Percentiles rank a stretch among this genome's conserved stretches.
Evolutionary conservation across 2,888 invertebrate species (phyloP).

Genomic region (Cephonodes hylas): DNA sequence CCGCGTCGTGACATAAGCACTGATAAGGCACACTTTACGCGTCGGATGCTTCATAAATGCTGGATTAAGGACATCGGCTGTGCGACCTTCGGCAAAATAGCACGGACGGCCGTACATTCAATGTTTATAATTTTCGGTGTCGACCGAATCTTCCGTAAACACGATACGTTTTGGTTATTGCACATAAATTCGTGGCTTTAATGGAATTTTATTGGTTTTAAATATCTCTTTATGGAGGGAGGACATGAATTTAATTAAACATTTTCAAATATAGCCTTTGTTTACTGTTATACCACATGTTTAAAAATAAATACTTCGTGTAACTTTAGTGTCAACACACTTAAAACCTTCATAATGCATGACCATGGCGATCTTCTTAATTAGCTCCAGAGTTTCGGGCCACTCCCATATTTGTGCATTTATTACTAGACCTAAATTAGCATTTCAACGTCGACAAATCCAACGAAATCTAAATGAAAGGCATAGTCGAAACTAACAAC

Average conservation of each 20-base stretch:
- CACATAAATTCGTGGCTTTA: not conserved
- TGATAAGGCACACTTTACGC: constrained; percentile 17
- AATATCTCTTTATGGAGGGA: not conserved
- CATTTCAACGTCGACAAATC: not conserved
- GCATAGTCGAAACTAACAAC: not conserved
- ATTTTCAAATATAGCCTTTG: not conserved
- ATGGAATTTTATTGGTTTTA: not conserved
- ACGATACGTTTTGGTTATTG: constrained; percentile 6
- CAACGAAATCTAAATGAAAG: not conserved
- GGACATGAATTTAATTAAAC: not conserved
- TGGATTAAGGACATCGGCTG: constrained; percentile 36
- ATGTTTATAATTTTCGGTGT: constrained; percentile 27
- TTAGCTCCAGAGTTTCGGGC: too few species aligned
- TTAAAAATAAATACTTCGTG: too few species aligned
- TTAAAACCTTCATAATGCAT: too few species aligned
- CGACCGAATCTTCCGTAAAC: constrained; percentile 1
- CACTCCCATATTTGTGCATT: too few species aligned
- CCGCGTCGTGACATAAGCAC: not conserved
- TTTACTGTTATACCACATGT: too few species aligned
- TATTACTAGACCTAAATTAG: too few species aligned
- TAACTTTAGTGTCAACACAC: too few species aligned
- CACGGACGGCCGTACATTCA: constrained; percentile 19
- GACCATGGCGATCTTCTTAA: too few species aligned
- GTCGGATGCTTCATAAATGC: constrained; percentile 40
- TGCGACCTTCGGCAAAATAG: constrained; percentile 29